phyloP scores from a whole-genome alignment of 2,888 invertebrate genomes.

The Sminthurides aquaticus region DNA sequence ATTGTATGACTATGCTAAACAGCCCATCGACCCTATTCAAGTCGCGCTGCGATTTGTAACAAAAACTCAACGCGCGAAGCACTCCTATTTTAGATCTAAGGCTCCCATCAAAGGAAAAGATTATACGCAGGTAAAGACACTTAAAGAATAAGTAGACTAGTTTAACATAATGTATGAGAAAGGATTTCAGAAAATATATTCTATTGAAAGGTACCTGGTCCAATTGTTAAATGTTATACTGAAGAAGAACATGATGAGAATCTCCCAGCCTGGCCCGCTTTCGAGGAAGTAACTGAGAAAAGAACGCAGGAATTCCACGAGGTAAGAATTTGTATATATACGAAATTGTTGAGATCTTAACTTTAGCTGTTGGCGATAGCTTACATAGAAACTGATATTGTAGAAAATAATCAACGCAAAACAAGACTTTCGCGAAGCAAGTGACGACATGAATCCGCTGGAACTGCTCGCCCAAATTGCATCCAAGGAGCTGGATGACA shows the following conservation, averaged over 20 bases:
- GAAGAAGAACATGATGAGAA: slow-evolving; percentile 9
- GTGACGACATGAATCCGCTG: not conserved
- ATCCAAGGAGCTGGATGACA: slow-evolving; percentile 1
- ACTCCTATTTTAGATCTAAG: slow-evolving; percentile 18
- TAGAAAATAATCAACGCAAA: not conserved
- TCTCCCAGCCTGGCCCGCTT: slow-evolving; percentile 14
- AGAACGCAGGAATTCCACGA: not conserved
- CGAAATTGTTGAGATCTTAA: too few species aligned
- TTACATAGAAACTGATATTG: not conserved
- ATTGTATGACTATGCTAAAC: slow-evolving; percentile 76
- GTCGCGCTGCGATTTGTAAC: slow-evolving; percentile 75
- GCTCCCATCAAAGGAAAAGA: slow-evolving; percentile 16
- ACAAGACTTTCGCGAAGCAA: not conserved
- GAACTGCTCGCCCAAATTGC: slow-evolving; percentile 19
- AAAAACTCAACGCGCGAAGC: slow-evolving; percentile 19
- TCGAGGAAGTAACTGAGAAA: slow-evolving; percentile 2
- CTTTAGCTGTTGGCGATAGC: not conserved
- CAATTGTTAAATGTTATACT: slow-evolving; percentile 15
- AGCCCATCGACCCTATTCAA: slow-evolving; percentile 75
- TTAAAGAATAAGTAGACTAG: not conserved
- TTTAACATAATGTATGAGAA: not conserved
- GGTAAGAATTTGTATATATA: too few species aligned
- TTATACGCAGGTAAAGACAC: slow-evolving; percentile 10
- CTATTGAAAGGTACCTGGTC: slow-evolving; percentile 23
- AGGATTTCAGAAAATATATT: not conserved